Evolutionary conservation across 2,888 invertebrate genomes (phyloP).

Genomic region (Lumbricus terrestris): DNA sequence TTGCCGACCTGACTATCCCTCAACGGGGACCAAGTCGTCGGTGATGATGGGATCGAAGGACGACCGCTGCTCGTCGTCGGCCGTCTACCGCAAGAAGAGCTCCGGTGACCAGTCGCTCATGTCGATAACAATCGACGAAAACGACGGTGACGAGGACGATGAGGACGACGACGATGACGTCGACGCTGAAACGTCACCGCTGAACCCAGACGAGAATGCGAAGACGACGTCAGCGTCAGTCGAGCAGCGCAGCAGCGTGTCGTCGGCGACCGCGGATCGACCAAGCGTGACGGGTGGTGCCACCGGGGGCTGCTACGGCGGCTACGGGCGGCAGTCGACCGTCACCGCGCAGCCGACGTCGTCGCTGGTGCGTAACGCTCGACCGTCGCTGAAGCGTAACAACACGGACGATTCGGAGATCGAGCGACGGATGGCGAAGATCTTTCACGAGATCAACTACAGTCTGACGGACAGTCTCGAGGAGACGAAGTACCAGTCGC

Average conservation of each 20-base stretch:
- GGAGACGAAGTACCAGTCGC: slow-evolving; percentile 36
- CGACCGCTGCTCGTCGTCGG: not conserved
- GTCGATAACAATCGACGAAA: slow-evolving; percentile 33
- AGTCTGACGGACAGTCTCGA: slow-evolving; percentile 41
- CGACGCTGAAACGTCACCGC: not conserved
- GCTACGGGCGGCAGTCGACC: slow-evolving; percentile 6
- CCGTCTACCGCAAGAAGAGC: slow-evolving; percentile 26
- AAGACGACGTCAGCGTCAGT: not conserved
- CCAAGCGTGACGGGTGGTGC: not conserved
- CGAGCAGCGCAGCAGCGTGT: not conserved
- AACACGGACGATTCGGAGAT: slow-evolving; percentile 42
- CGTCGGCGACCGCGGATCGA: not conserved
- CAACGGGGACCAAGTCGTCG: not conserved
- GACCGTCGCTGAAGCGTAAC: slow-evolving; percentile 36
- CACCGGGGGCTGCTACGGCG: not conserved
- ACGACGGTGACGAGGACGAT: slow-evolving; percentile 34
- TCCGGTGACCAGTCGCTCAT: slow-evolving; percentile 34
- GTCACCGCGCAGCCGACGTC: not conserved
- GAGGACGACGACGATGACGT: slow-evolving; percentile 15
- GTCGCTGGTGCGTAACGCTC: not conserved
- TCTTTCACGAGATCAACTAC: slow-evolving; percentile 39
- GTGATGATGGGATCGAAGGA: not conserved
- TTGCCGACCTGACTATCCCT: not conserved
- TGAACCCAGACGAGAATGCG: not conserved
- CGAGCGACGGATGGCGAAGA: slow-evolving; percentile 37